Base-by-base conservation (phyloP, 2,888 invertebrate species). In the Desoria tigrina region DNA sequence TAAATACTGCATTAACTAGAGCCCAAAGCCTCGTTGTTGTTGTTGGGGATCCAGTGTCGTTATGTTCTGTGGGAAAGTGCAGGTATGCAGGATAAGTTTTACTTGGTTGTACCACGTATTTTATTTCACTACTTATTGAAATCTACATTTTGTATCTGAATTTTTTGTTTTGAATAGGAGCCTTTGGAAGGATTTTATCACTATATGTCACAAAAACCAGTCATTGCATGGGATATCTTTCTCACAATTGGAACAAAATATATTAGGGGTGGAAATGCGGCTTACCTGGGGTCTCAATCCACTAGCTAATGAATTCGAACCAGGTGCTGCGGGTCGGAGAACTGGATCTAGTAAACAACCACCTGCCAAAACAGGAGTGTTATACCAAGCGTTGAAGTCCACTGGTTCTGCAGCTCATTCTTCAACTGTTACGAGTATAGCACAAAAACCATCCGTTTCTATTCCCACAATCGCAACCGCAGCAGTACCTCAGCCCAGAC, bases 1-100 rank as follows among this genome's bases (percentile, higher is more conserved):
- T 92, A 27, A 92, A 91, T 78, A 92, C 92, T 0, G 92, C 92
- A 0, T 88, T 92, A 58, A 92, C 86, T 1, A 83, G 92, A 65
- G 91, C 92, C 0, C 90, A 90, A 80, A 89, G 89, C 75, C 80
- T 91, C 55, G 90, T 92, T 0, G 90, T 89, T 2, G 90, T 92
- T 16, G 88, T 92, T 1, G 92, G 92, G 0, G 92, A 92, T 81
- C 91, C 92, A 0, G 86, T 91, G 1, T 90, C 90, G 0, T 81
- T 92, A 11, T 89, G 90, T 77, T 88, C 90, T 0, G 85, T 90
- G 56, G 92, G 92, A 7, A 84, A 88, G 67, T 91, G 91, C 80
- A 85, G 84, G 82, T 83, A 66, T 65, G 78, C 73, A 16, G 6
- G 16, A 16, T 11, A 39, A 39, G 9, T 39, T 16, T 11, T 11